phyloP scores from a whole-genome alignment of 2,888 invertebrate species.

The Anorthoa munda region DNA sequence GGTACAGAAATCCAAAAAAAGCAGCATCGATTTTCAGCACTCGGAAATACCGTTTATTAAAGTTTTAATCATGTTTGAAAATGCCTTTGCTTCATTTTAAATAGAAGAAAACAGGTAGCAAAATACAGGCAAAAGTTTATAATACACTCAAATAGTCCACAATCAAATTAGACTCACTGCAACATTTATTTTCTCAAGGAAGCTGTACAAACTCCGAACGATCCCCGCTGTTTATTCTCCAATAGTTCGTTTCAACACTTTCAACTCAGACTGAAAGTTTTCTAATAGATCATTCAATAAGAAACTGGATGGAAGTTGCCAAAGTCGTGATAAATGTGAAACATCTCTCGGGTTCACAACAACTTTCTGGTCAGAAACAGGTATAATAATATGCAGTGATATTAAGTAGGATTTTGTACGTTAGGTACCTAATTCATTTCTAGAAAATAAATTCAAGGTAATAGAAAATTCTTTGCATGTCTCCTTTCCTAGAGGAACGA shows the following conservation, averaged over 20 bases:
- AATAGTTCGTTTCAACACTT: slow-evolving; percentile 36
- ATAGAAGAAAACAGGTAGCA: neutral
- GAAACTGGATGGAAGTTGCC: slow-evolving; percentile 61
- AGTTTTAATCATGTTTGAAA: neutral
- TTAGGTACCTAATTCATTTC: no score
- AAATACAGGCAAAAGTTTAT: neutral
- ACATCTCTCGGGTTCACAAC: slow-evolving; percentile 33
- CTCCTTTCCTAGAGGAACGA: no score
- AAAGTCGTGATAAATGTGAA: slow-evolving; percentile 48
- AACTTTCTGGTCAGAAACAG: slow-evolving; percentile 21
- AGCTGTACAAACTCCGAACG: slow-evolving; percentile 12
- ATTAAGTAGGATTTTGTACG: no score
- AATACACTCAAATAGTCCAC: neutral
- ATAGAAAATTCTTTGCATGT: no score
- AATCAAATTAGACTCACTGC: slow-evolving; percentile 12
- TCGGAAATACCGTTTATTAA: neutral
- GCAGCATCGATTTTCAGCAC: no score
- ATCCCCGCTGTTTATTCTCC: slow-evolving; percentile 25
- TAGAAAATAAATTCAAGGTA: no score
- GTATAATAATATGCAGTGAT: neutral
- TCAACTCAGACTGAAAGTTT: slow-evolving; percentile 23
- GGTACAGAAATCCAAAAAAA: no score
- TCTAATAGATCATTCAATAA: slow-evolving; percentile 60
- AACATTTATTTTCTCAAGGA: slow-evolving; percentile 11
- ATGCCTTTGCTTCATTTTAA: no score